phyloP scores from a whole-genome alignment of 2,888 invertebrate genomes.

The Caenorhabditis japonica region DNA sequence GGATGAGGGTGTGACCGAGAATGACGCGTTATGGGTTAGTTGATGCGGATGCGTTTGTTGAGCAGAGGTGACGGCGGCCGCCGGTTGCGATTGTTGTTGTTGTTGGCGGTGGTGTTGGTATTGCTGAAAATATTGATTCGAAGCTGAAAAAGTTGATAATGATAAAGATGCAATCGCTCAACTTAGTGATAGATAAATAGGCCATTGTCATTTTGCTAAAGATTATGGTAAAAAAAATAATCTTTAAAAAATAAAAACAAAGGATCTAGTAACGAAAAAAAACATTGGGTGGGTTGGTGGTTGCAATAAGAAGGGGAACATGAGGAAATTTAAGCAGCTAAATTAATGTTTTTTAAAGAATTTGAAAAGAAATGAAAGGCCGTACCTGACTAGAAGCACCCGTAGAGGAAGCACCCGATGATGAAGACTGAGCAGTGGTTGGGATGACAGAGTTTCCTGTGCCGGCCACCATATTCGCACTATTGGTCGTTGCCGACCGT shows the following conservation, averaged over 20 bases:
- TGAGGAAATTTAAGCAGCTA: too few relatives aligned
- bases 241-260: slow-evolving; percentile 1
- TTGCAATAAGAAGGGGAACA: too few relatives aligned
- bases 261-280: not conserved
- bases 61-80: not conserved
- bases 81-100: slow-evolving; percentile 12
- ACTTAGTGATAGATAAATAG: slow-evolving; percentile 13
- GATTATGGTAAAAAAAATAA: not conserved
- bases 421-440: slow-evolving; percentile 10
- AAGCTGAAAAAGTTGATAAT: too few relatives aligned
- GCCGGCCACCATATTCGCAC: slow-evolving; percentile 18
- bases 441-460: not conserved
- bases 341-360: slow-evolving; percentile 1
- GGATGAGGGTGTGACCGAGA: slow-evolving; percentile 56
- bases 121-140: slow-evolving; percentile 22
- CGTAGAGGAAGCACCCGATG: slow-evolving; percentile 48
- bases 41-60: slow-evolving; percentile 23
- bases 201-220: slow-evolving; percentile 7
- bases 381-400: slow-evolving; percentile 58
- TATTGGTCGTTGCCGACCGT: slow-evolving; percentile 73
- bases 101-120: slow-evolving; percentile 9
- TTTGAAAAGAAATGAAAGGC: not conserved
- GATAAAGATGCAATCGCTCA: too few relatives aligned
- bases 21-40: slow-evolving; percentile 55
- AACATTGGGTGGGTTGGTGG: not conserved